These are phyloP conservation scores for Crotalus tigris DNA, from an alignment of 2,113 vertebrate genomes.

Conservation along the genomic window DNA sequence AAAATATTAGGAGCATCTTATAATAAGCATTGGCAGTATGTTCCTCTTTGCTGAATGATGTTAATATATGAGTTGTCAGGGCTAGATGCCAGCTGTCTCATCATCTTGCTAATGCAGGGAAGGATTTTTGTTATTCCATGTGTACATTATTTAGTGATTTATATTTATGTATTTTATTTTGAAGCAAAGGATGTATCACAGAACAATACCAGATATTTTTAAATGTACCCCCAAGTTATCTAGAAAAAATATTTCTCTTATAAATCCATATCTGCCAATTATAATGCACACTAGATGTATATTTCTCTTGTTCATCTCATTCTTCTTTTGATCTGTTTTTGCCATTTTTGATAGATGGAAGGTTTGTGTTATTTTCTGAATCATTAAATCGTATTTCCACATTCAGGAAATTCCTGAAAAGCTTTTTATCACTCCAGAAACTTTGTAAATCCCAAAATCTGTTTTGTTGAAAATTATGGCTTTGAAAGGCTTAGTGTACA, in stretches of 20 bases:
- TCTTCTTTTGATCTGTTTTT: slow-evolving; percentile 45
- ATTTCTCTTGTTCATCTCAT: slow-evolving; percentile 42
- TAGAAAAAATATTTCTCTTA: slow-evolving; percentile 40
- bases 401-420: slow-evolving; percentile 33
- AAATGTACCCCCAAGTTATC: slow-evolving; percentile 53
- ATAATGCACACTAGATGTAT: slow-evolving; percentile 48
- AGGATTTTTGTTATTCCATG: neutral
- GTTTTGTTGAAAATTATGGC: slow-evolving; percentile 4
- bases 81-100: slow-evolving; percentile 42
- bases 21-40: slow-evolving; percentile 4
- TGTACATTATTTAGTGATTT: slow-evolving; percentile 31
- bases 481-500: neutral
- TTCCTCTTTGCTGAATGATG: slow-evolving; percentile 17
- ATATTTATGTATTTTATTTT: slow-evolving; percentile 52
- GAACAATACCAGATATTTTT: slow-evolving; percentile 39
- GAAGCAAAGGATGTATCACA: slow-evolving; percentile 39
- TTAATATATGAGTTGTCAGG: slow-evolving; percentile 30
- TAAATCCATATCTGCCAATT: slow-evolving; percentile 43
- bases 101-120: slow-evolving; percentile 35
- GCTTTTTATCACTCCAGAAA: slow-evolving; percentile 23
- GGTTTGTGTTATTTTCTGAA: slow-evolving; percentile 48
- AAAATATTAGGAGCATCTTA: slow-evolving; percentile 27
- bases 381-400: slow-evolving; percentile 53
- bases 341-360: slow-evolving; percentile 44
- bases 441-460: slow-evolving; percentile 21